These are phyloP conservation scores for Enteromius treurensis DNA, from an alignment of 2,797 vertebrate species.

Conservation along the genomic window DNA sequence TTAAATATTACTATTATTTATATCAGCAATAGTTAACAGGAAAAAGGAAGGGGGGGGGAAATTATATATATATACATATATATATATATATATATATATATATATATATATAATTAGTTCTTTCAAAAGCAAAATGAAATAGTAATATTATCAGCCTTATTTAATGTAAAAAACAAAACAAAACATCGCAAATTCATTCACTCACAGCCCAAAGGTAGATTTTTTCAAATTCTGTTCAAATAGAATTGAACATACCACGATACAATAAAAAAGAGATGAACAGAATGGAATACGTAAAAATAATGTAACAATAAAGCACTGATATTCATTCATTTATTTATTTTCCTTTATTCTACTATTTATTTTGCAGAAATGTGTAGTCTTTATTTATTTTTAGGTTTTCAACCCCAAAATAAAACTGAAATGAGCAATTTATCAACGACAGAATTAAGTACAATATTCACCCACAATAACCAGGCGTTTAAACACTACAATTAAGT, in stretches of 20 bases:
- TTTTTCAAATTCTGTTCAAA: not conserved
- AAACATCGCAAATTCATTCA: too few relatives aligned
- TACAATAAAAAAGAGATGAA: not conserved
- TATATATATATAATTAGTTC: not conserved
- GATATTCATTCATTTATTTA: not conserved
- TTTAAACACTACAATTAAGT: not conserved
- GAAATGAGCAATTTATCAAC: constrained; percentile 48
- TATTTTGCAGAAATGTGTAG: not conserved
- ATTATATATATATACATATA: not conserved
- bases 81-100: not conserved
- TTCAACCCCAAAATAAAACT: not conserved
- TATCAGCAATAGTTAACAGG: not conserved
- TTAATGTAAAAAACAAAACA: too few relatives aligned
- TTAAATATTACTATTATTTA: not conserved
- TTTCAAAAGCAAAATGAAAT: not conserved
- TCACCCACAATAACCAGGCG: not conserved
- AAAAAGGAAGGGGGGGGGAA: not conserved
- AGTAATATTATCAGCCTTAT: not conserved
- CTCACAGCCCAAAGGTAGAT: not conserved
- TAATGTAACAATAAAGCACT: not conserved
- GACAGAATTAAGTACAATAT: constrained; percentile 5
- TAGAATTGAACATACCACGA: not conserved
- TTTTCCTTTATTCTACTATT: not conserved
- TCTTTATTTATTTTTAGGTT: not conserved
- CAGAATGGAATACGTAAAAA: not conserved